Conservation (phyloP, 2,113 vertebrate species). For the Anguilla rostrata region DNA sequence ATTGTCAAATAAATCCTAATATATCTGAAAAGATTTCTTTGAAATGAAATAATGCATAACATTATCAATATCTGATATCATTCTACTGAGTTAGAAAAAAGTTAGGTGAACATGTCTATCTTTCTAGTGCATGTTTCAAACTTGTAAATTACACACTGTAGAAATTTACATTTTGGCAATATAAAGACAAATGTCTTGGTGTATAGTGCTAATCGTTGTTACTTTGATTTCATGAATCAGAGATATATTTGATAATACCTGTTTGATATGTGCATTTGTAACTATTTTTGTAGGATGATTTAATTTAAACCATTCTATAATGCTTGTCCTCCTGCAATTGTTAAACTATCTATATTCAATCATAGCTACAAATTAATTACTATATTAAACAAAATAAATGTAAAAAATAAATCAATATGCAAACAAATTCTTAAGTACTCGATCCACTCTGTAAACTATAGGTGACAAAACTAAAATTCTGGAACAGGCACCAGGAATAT, state of each 20-base stretch:
- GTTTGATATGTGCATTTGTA: slow-evolving; percentile 26
- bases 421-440: slow-evolving; percentile 56
- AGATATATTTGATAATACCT: slow-evolving; percentile 35
- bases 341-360: slow-evolving; percentile 47
- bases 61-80: slow-evolving; percentile 19
- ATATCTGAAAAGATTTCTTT: neutral
- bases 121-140: neutral
- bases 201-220: slow-evolving; percentile 15
- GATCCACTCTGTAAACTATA: slow-evolving; percentile 61
- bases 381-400: slow-evolving; percentile 63
- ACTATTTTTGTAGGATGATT: slow-evolving; percentile 42
- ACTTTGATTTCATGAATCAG: neutral
- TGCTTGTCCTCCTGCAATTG: slow-evolving; percentile 57
- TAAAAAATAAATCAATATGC: slow-evolving; percentile 65
- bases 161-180: slow-evolving; percentile 31
- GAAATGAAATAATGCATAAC: slow-evolving; percentile 36
- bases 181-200: slow-evolving; percentile 18
- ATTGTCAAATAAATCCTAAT: neutral
- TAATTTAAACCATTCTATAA: slow-evolving; percentile 69
- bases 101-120: neutral
- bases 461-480: slow-evolving; percentile 60
- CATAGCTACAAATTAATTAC: slow-evolving; percentile 70
- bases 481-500: slow-evolving; percentile 63
- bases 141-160: slow-evolving; percentile 6
- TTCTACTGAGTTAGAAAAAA: slow-evolving; percentile 42